Conservation (phyloP, 2,113 vertebrate genomes). For the Himantopus leucocephalus region DNA sequence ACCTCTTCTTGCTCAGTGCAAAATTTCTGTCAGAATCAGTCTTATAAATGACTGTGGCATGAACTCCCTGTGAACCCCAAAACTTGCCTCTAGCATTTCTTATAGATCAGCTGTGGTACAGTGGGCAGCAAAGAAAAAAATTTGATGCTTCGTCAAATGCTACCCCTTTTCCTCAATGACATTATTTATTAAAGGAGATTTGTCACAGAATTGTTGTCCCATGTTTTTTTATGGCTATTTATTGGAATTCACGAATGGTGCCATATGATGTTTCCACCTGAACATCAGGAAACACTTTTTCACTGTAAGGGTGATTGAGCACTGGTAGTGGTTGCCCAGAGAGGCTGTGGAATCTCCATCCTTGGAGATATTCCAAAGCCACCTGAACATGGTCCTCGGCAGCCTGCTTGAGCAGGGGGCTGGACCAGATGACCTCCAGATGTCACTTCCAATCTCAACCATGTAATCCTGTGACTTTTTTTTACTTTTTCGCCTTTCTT, state of each 20-base stretch:
- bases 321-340: background rate
- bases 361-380: background rate
- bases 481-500: background rate
- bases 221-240: background rate
- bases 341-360: background rate
- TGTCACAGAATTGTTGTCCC: background rate
- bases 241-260: background rate
- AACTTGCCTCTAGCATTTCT: background rate
- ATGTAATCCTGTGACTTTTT: background rate
- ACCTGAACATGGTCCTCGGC: background rate
- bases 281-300: background rate
- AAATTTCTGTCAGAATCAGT: constrained; percentile 7
- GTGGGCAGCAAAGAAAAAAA: background rate
- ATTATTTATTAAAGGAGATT: background rate
- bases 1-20: background rate
- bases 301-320: background rate
- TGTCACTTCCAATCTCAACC: background rate
- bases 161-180: background rate
- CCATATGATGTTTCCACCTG: background rate
- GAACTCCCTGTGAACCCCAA: constrained; percentile 18
- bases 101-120: background rate
- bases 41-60: constrained; percentile 3
- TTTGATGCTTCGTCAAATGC: background rate
- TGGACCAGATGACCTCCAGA: background rate
- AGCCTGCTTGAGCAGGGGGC: background rate